Evolutionary conservation across 2,113 vertebrate genomes (phyloP).

Genomic region (Phyllostomus hastatus): DNA sequence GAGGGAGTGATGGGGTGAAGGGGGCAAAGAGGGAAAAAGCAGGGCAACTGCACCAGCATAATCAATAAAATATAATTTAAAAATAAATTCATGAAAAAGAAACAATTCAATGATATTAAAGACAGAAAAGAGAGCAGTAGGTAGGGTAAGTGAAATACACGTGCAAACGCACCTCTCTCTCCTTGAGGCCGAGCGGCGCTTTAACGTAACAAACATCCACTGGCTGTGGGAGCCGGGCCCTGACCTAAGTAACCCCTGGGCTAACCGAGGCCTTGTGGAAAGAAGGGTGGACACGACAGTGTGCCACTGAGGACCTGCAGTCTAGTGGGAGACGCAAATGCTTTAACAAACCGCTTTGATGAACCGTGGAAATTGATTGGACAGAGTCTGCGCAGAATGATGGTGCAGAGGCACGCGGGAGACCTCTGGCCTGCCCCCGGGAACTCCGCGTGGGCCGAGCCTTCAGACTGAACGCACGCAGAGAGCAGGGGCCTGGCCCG

Average conservation of each 20-base stretch:
- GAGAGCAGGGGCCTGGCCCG: background rate
- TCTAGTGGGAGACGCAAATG: background rate
- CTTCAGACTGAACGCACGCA: background rate
- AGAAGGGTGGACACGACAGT: background rate
- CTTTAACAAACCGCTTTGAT: background rate
- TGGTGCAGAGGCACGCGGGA: background rate
- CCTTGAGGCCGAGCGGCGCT: background rate
- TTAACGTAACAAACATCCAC: background rate
- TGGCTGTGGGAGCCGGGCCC: background rate
- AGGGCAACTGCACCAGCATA: too few species aligned
- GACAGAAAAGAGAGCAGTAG: background rate
- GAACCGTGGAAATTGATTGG: background rate
- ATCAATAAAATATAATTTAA: too few species aligned
- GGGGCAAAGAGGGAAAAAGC: too few species aligned
- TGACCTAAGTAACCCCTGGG: background rate
- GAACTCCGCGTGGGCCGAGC: accelerated
- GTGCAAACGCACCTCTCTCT: background rate
- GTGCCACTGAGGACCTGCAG: background rate
- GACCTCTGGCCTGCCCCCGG: background rate
- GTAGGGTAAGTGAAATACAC: background rate
- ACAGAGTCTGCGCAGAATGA: background rate
- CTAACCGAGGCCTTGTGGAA: background rate
- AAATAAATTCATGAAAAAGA: too few species aligned
- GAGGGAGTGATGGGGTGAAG: too few species aligned
- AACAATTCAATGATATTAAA: background rate